Evolutionary conservation across 2,797 vertebrate species (phyloP).

Genomic region (Harpagifer antarcticus): DNA sequence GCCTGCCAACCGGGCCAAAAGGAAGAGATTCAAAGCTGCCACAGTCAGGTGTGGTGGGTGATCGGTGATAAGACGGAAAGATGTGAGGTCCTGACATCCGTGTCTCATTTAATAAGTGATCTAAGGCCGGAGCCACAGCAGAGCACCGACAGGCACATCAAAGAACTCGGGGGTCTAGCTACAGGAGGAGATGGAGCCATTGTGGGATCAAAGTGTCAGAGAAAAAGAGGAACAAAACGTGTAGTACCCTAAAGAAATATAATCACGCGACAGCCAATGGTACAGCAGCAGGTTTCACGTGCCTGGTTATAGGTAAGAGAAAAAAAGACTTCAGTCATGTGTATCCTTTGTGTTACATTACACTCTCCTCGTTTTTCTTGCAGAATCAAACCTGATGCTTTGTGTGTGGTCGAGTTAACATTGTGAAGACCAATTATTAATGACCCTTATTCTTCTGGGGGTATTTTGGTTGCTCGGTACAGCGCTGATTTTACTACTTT

Average conservation of each 20-base stretch:
- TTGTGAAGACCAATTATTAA: neutral
- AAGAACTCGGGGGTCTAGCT: slow-evolving; percentile 60
- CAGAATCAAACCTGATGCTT: slow-evolving; percentile 12
- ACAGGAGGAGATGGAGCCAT: slow-evolving; percentile 62
- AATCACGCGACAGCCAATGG: slow-evolving; percentile 50
- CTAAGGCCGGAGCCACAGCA: slow-evolving; percentile 53
- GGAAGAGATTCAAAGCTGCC: slow-evolving; percentile 61
- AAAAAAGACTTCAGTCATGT: slow-evolving; percentile 51
- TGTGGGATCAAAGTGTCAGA: slow-evolving; percentile 69
- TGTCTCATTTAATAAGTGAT: slow-evolving; percentile 76
- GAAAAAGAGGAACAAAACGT: slow-evolving; percentile 24
- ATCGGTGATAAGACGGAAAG: slow-evolving; percentile 71
- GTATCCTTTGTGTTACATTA: slow-evolving; percentile 16
- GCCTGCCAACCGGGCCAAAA: slow-evolving; percentile 43
- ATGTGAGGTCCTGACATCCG: slow-evolving; percentile 71
- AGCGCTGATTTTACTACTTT: neutral
- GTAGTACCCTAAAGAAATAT: slow-evolving; percentile 56
- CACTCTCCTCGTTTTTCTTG: slow-evolving; percentile 36
- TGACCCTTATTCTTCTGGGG: neutral
- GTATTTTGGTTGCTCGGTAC: neutral
- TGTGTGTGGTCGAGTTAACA: slow-evolving; percentile 25
- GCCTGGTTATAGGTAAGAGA: slow-evolving; percentile 24
- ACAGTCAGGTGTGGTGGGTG: slow-evolving; percentile 53
- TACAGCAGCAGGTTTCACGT: slow-evolving; percentile 46
- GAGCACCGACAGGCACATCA: slow-evolving; percentile 66